Conservation (phyloP, 2,797 vertebrate species). For the Molossus alvarezi region DNA sequence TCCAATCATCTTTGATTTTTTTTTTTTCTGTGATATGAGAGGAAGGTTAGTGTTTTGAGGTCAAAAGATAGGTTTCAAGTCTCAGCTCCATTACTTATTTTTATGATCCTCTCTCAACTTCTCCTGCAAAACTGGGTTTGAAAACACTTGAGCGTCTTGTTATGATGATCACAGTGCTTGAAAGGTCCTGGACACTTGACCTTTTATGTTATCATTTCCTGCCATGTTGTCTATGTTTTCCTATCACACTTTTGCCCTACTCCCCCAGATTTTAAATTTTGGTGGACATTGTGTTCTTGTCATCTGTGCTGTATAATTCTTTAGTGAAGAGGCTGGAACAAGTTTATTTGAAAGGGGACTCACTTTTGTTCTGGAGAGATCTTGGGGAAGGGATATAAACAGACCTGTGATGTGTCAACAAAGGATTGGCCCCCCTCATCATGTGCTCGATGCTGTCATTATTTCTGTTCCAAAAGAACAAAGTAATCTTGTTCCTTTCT, state of each 20-base stretch:
- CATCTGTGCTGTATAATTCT: not conserved
- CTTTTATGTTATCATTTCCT: not conserved
- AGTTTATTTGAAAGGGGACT: conserved; percentile 27
- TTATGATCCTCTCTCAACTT: conserved; percentile 7
- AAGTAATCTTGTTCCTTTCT: not conserved
- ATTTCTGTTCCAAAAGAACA: conserved; percentile 43
- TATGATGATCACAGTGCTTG: not conserved
- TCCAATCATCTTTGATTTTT: not conserved
- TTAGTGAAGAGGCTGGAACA: not conserved
- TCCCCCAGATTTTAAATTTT: not conserved
- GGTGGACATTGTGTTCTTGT: not conserved
- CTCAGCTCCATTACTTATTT: not conserved
- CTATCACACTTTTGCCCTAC: not conserved
- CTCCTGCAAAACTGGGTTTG: not conserved
- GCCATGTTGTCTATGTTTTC: not conserved
- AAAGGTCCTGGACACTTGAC: not conserved
- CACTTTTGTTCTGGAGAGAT: not conserved
- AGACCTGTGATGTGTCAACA: not conserved
- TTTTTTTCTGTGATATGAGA: not conserved
- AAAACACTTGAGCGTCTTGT: not conserved
- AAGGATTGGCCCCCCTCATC: not conserved
- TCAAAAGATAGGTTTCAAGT: not conserved
- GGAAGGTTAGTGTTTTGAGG: not conserved
- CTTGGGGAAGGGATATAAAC: not conserved
- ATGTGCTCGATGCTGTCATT: not conserved